Evolutionary conservation across 2,888 invertebrate species (phyloP), one percentile per base, ranked within the genome.

Genomic region (Tanytarsus gracilentus): DNA sequence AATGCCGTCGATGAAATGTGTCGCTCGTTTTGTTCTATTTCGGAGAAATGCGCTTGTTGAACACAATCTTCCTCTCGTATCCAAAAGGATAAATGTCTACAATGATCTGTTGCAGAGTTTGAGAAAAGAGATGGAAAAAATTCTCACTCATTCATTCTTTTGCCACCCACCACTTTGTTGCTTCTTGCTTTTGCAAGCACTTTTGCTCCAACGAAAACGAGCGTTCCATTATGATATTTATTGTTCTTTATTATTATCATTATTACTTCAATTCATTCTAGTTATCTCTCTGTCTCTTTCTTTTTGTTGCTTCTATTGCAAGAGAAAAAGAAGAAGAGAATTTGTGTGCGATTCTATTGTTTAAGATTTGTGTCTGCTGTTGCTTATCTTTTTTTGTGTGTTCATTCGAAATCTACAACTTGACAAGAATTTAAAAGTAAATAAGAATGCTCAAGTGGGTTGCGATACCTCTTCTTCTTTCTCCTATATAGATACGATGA

Each of bases 251-350:
- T 40, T 55, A 55, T 55, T 55, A 55, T 55, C 55, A 55, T 55
- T 55, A 55, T 55, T 55, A 39, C 55, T 55, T 55, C 55, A 55
- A 55, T 55, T 55, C 55, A 55, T 55, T 40, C 55, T 55, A 40
- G 55, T 55, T 55, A 55, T 55, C 53, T 53, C 23, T 27, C 27
- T 27, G 30, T 30, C 6, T 30, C 11, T 30, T 30, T 8, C 11
- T 30, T 30, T 30, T 9, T 30, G 6, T 30, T 30, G 11, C 11
- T 30, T 30, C 30, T 30, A 49, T 49, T 25, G 21, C 26, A 25
- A 23, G 16, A 55, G 9, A 26, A 40, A 18, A 23, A 23, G 11
- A 2, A 40, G 11, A 21, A 44, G 23, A 2, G 11, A 9, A 44
- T 23, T 23, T 8, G 18, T 11, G 8, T 44, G 16, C 44, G 21